These are phyloP conservation scores for Drosophila novamexicana DNA, from an alignment of 1,140 invertebrate species.

Conservation along the genomic window DNA sequence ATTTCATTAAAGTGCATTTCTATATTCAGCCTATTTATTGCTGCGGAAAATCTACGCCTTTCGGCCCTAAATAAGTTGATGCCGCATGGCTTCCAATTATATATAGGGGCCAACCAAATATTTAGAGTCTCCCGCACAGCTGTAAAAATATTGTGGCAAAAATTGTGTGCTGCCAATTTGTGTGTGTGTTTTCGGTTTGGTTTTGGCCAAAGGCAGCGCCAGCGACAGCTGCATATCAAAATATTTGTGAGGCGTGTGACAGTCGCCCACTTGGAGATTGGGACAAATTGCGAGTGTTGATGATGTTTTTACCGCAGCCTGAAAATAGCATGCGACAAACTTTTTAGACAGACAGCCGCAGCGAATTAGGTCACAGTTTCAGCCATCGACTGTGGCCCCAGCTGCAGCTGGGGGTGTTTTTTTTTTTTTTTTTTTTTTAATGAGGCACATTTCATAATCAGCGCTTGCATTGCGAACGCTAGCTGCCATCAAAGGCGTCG, in stretches of 20 bases:
- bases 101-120: slow-evolving; percentile 65
- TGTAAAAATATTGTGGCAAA: slow-evolving; percentile 80
- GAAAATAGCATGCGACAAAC: slow-evolving; percentile 46
- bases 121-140: slow-evolving; percentile 60
- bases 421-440: slow-evolving; percentile 28
- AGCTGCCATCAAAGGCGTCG: slow-evolving; percentile 54
- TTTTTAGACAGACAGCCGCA: slow-evolving; percentile 21
- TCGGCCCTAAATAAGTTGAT: slow-evolving; percentile 63
- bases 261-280: slow-evolving; percentile 49
- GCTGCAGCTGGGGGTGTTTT: slow-evolving; percentile 30
- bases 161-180: slow-evolving; percentile 68
- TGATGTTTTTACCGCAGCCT: slow-evolving; percentile 56
- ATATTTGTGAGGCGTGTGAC: slow-evolving; percentile 71
- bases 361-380: slow-evolving; percentile 62
- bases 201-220: slow-evolving; percentile 14
- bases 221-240: slow-evolving; percentile 68
- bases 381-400: slow-evolving; percentile 33
- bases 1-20: slow-evolving; percentile 29
- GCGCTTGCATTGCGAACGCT: slow-evolving; percentile 50
- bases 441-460: slow-evolving; percentile 79
- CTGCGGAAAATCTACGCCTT: slow-evolving; percentile 4
- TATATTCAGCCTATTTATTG: slow-evolving; percentile 33
- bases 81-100: slow-evolving; percentile 66
- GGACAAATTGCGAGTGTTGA: slow-evolving; percentile 46
- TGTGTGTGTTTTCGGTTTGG: slow-evolving; percentile 49